Conservation (phyloP, 1,140 invertebrate species). For the Drosophila ficusphila region DNA sequence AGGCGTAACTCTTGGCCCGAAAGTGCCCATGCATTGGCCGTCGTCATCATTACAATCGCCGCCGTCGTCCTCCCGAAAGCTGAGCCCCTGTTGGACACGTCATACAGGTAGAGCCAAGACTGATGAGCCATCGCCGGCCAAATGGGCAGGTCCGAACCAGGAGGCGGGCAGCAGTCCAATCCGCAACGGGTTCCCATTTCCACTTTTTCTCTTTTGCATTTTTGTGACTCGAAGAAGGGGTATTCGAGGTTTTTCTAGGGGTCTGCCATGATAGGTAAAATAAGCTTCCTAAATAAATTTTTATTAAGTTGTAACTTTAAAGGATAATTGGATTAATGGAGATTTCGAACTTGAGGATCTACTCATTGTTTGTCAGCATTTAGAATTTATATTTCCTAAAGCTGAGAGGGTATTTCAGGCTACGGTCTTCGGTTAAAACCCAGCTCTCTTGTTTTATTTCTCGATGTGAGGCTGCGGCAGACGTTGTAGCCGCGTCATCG, state of each 20-base stretch:
- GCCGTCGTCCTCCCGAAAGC: conserved; percentile 23
- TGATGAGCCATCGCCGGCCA: conserved; percentile 54
- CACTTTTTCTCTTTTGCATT: conserved; percentile 20
- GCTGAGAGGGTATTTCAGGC: background rate
- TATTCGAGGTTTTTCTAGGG: background rate
- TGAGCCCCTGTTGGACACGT: conserved; percentile 40
- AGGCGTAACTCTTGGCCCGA: conserved; percentile 53
- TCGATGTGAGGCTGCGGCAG: conserved; percentile 10
- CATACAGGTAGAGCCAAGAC: conserved; percentile 40
- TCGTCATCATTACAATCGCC: conserved; percentile 1
- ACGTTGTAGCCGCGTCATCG: conserved; percentile 53
- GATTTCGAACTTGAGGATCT: too few species aligned
- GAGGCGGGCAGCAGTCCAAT: conserved; percentile 29
- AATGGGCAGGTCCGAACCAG: conserved; percentile 34
- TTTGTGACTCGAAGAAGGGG: conserved; percentile 1
- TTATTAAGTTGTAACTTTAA: too few species aligned
- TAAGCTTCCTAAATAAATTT: too few species aligned
- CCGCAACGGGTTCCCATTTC: conserved; percentile 55
- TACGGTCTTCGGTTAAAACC: background rate
- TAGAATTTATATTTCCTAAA: too few species aligned
- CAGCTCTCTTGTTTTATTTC: conserved; percentile 12
- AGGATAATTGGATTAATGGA: too few species aligned
- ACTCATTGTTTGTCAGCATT: too few species aligned
- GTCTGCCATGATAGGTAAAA: background rate
- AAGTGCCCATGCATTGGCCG: conserved; percentile 40